These are phyloP conservation scores for Brachionus sp. DNA, from an alignment of 1,140 invertebrate species.

Conservation along the genomic window DNA sequence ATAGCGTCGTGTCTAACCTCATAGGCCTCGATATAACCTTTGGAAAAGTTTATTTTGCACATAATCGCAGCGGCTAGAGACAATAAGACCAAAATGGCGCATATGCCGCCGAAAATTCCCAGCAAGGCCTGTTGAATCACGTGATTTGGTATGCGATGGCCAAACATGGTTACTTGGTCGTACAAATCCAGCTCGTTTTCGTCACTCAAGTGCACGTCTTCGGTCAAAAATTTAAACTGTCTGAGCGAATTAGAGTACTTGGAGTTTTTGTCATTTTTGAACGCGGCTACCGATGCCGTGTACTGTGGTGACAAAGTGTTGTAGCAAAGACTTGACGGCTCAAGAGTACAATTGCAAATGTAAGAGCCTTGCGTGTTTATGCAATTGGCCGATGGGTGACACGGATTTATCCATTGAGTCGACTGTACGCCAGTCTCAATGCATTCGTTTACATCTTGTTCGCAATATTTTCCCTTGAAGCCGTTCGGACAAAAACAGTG, in stretches of 20 bases:
- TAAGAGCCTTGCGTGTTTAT: constrained; percentile 35
- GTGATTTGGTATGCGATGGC: constrained; percentile 22
- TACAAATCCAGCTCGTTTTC: neutral
- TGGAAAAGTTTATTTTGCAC: constrained; percentile 29
- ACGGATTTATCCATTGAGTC: constrained; percentile 22
- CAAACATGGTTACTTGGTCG: constrained; percentile 7
- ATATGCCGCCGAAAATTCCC: constrained; percentile 36
- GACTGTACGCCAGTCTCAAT: neutral
- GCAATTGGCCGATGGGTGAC: neutral
- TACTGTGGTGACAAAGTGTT: constrained; percentile 17
- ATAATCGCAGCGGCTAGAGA: constrained; percentile 1
- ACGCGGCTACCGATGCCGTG: neutral
- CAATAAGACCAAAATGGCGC: constrained; percentile 29
- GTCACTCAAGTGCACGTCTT: neutral
- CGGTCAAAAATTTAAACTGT: neutral
- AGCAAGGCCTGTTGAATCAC: constrained; percentile 41
- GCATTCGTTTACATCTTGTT: constrained; percentile 45
- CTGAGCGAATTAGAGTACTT: neutral
- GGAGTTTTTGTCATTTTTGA: neutral
- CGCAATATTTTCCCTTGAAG: constrained; percentile 32
- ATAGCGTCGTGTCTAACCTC: constrained; percentile 14
- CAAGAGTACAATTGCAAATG: constrained; percentile 30
- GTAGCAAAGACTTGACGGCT: constrained; percentile 18
- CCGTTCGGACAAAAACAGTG: constrained; percentile 41
- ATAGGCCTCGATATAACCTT: neutral